Base-by-base conservation (phyloP, 1,140 invertebrate genomes). In the Lepidotrigona ventralis region DNA sequence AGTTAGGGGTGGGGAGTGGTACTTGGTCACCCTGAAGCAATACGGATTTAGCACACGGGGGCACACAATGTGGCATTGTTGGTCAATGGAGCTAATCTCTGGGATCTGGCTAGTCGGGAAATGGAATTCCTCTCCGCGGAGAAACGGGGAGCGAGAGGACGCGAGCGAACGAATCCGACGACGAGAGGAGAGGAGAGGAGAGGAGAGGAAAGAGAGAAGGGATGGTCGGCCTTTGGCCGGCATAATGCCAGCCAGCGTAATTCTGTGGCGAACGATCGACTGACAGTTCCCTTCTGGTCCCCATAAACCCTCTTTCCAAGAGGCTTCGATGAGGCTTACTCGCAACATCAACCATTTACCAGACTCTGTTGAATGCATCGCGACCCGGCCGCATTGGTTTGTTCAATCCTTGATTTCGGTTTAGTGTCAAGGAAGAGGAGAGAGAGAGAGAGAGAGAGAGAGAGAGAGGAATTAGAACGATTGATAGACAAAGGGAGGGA, bases 61-160 rank as follows among this genome's bases (percentile, higher is more conserved):
- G 33, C n/a, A 53, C 75, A 87, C 81, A 85, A 82, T 71, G 83
- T 81, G 73, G 88, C 56, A 86, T 88, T 88, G 89, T 90, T 86
- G 85, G 83, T 90, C 90, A 86, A 90, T 88, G 80, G 69, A 89
- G 84, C 85, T 90, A 90, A 91, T 91, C 87, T 90, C 86, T 79
- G 66, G 86, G 80, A 90, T 73, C 70, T 78, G 78, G 23, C 73
- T 46, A 77, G 33, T 81, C 66, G 81, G 73, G 53, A 54, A 80
- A 81, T 86, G 86, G 86, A 90, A 91, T 91, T 89, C 79, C 90
- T 86, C 86, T 81, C 69, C 79, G 85, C 75, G 82, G 54, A 21
- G 70, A 8, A 46, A 33, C 29, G 15, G 39, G 23, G 58, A 11
- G 23, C 58, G 3, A 60, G 58, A 60, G 58, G 19, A 29, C 14